Conservation (phyloP, 1,140 invertebrate genomes). For the Dryas iulia region DNA sequence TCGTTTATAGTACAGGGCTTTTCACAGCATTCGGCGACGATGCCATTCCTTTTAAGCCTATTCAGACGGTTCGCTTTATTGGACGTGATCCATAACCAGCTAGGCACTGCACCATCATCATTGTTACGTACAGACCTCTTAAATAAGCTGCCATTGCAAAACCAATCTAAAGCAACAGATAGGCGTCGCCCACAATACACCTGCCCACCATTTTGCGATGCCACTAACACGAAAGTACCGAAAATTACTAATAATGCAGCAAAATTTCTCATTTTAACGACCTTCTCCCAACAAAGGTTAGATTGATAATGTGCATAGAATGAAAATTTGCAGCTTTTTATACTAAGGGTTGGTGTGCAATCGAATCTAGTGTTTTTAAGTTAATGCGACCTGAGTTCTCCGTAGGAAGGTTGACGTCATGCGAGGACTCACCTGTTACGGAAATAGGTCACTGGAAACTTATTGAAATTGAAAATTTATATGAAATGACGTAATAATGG, state of each 20-base stretch:
- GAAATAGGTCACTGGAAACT: background rate
- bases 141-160: conserved; percentile 1
- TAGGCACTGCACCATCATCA: background rate
- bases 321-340: background rate
- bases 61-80: background rate
- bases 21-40: conserved; percentile 23
- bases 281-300: background rate
- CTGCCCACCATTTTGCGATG: background rate
- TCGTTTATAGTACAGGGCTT: conserved; percentile 25
- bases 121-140: background rate
- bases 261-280: background rate
- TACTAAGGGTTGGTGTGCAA: background rate
- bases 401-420: background rate
- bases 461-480: conserved; percentile 2
- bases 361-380: background rate
- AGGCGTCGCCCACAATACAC: background rate
- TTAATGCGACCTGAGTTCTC: background rate
- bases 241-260: background rate
- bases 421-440: background rate
- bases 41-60: background rate
- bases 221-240: background rate
- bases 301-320: background rate
- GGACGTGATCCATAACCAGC: background rate
- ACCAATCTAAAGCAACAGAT: conserved; percentile 3
- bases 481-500: background rate